phyloP scores from a whole-genome alignment of 2,113 vertebrate species.

The Esox niger region DNA sequence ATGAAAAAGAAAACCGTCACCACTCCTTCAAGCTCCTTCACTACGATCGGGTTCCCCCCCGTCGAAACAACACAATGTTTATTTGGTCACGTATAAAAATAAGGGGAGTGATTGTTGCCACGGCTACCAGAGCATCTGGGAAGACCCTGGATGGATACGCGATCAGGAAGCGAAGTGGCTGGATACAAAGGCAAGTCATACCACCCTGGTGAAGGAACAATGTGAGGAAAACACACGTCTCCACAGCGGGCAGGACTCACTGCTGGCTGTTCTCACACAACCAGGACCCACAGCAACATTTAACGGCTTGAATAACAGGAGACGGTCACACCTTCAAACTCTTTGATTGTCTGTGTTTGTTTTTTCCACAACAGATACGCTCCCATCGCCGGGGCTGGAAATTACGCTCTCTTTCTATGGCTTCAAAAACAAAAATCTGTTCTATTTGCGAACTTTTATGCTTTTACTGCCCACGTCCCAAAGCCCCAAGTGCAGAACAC shows the following conservation, averaged over 20 bases:
- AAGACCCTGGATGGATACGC: not conserved
- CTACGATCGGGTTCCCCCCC: not conserved
- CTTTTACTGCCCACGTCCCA: not conserved
- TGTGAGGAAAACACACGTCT: slow-evolving; percentile 17
- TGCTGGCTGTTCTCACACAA: not conserved
- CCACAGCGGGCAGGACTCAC: not conserved
- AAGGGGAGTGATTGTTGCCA: too few relatives aligned
- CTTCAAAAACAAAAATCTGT: too few relatives aligned
- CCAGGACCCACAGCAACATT: not conserved
- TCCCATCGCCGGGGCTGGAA: not conserved
- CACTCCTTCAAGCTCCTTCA: not conserved
- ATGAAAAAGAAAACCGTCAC: not conserved
- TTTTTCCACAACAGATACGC: not conserved
- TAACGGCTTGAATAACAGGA: not conserved
- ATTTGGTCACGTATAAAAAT: not conserved
- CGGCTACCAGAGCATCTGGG: not conserved
- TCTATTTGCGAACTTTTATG: too few relatives aligned
- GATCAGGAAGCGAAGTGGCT: not conserved
- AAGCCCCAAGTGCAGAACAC: not conserved
- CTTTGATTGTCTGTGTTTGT: not conserved
- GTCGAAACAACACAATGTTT: not conserved
- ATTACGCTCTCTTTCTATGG: too few relatives aligned
- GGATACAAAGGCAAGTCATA: not conserved
- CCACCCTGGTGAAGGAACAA: slow-evolving; percentile 13
- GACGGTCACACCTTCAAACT: not conserved